Base-by-base conservation (phyloP, 2,113 vertebrate species). In the Dascyllus trimaculatus region DNA sequence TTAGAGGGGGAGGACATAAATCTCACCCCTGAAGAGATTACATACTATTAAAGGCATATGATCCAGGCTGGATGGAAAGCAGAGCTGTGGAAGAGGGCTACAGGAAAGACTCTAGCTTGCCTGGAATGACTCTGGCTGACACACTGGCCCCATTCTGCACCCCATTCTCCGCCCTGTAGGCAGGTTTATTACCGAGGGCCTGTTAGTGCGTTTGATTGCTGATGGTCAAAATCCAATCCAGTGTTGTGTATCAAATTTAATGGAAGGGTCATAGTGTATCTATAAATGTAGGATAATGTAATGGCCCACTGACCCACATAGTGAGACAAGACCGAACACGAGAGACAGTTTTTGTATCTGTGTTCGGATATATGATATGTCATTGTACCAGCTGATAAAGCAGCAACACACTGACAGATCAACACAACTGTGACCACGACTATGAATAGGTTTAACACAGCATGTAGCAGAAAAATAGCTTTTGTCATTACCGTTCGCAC, bases 11-110 rank as follows among this genome's bases (percentile, higher is more conserved):
- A 56, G 75, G 21, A 62, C 66, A 90, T 90, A 88, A 83, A 88
- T 91, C 78, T 87, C 71, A 73, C 46, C 59, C 63, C 64, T 77
- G 78, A 75, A 80, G 78, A 88, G 85, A 92, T 90, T 88, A 86
- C 82, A 88, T 45, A 51, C 82, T 82, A 84, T 89, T 92, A 89
- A 85, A 91, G 64, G 74, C 68, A 85, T 71, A 88, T 78, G 84
- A 91, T 90, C 64, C 72, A 85, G 62, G 76, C 38, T 81, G 63
- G 88, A 91, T 62, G 71, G 63, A 89, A 86, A 87, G 71, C 84
- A 85, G 86, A 81, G 64, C 65, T 51, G 13, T 14, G 45, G 61
- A 70, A 48, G 60, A 78, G 60, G 70, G 49, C 38, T 49, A 11
- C 43, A 84, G 78, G 67, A 85, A 78, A 81, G 82, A 65, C 81